Conservation (phyloP, 2,888 invertebrate species). For the Eristalis arbustorum region DNA sequence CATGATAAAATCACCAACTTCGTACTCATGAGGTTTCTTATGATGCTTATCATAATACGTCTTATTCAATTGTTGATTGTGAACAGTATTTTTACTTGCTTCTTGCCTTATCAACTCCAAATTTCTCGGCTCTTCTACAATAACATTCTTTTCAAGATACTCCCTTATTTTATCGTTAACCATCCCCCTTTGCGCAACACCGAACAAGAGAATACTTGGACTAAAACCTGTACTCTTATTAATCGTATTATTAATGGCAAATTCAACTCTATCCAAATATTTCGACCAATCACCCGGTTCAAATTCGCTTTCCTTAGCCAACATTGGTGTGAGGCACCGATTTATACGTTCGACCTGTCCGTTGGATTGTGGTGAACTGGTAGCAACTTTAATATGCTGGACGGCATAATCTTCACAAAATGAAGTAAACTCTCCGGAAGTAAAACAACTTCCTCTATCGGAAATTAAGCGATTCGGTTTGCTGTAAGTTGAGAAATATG, state of each 20-base stretch:
- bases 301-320: no score
- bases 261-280: slow-evolving; percentile 67
- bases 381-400: no score
- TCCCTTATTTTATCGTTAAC: slow-evolving; percentile 55
- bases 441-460: no score
- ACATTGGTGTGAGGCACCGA: no score
- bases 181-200: slow-evolving; percentile 72
- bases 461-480: no score
- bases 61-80: slow-evolving; percentile 70
- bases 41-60: slow-evolving; percentile 36
- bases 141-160: no score
- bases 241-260: slow-evolving; percentile 72
- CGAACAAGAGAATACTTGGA: slow-evolving; percentile 72
- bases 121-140: slow-evolving; percentile 3
- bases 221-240: slow-evolving; percentile 72
- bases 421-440: no score
- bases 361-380: no score
- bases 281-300: no score
- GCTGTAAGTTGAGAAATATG: no score
- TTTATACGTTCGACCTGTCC: no score
- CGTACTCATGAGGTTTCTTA: slow-evolving; percentile 64
- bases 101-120: slow-evolving; percentile 24
- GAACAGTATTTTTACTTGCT: slow-evolving; percentile 62
- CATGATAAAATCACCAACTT: slow-evolving; percentile 62
- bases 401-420: no score